These are phyloP conservation scores for Toxonevra muliebris DNA, from an alignment of 2,888 invertebrate species.

Conservation along the genomic window DNA sequence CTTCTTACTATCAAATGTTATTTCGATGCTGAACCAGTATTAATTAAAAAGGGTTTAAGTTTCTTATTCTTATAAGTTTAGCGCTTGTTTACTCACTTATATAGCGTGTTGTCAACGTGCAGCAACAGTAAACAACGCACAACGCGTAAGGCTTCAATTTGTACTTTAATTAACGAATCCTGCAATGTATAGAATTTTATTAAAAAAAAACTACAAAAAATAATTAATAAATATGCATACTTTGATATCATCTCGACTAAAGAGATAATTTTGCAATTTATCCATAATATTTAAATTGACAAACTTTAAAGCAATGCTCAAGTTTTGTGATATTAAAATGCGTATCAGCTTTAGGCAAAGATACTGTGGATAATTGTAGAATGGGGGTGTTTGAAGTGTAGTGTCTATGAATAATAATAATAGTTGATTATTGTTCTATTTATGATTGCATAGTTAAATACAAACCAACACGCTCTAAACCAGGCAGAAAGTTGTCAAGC, in stretches of 20 bases:
- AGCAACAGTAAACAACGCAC: constrained; percentile 56
- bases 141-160: constrained; percentile 69
- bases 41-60: constrained; percentile 31
- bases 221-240: constrained; percentile 42
- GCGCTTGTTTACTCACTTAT: constrained; percentile 52
- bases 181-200: constrained; percentile 37
- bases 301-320: constrained; percentile 53
- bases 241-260: constrained; percentile 56
- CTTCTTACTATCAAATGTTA: constrained; percentile 57
- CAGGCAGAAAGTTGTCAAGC: constrained; percentile 68
- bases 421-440: constrained; percentile 31
- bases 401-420: constrained; percentile 51
- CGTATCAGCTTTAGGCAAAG: constrained; percentile 79
- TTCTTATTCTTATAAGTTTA: constrained; percentile 3
- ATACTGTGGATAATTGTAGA: constrained; percentile 74
- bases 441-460: constrained; percentile 9
- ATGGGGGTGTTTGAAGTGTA: constrained; percentile 46
- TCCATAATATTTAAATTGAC: constrained; percentile 50
- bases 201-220: constrained; percentile 4
- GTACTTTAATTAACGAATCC: constrained; percentile 65
- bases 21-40: constrained; percentile 50
- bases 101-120: constrained; percentile 53
- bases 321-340: constrained; percentile 71
- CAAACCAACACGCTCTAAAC: constrained; percentile 48
- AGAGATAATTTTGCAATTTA: constrained; percentile 56